phyloP scores from a whole-genome alignment of 2,113 vertebrate species.

The Dipodomys stephensi region DNA sequence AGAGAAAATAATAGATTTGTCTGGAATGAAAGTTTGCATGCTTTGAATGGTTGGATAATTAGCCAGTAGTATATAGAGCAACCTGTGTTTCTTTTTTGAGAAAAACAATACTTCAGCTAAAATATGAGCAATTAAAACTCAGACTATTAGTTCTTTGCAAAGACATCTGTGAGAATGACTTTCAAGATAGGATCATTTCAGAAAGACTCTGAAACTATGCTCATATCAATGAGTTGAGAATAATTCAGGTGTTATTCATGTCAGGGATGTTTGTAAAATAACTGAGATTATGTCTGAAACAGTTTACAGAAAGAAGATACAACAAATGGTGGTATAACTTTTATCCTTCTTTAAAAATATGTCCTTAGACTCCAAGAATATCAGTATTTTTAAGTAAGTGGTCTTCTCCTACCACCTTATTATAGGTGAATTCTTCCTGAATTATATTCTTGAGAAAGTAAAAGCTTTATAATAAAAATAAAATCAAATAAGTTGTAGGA shows the following conservation, averaged over 20 bases:
- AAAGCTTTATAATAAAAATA: slow-evolving; percentile 6
- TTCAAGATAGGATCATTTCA: background rate
- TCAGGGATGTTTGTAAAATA: background rate
- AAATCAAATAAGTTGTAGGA: slow-evolving; percentile 18
- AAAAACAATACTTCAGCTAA: background rate
- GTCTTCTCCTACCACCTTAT: background rate
- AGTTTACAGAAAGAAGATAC: background rate
- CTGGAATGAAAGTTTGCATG: background rate
- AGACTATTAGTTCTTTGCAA: background rate
- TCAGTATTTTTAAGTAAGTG: background rate
- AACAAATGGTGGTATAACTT: background rate
- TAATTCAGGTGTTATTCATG: background rate
- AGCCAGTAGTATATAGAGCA: background rate
- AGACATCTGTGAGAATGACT: background rate
- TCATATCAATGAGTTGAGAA: background rate
- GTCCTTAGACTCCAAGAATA: background rate
- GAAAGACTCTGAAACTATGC: background rate
- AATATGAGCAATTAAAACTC: background rate
- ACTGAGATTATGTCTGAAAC: background rate
- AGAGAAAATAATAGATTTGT: background rate
- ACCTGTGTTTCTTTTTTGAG: background rate
- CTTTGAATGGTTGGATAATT: background rate
- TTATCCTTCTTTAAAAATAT: background rate
- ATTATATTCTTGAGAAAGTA: background rate
- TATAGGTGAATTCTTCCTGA: background rate